phyloP scores from a whole-genome alignment of 2,888 invertebrate species.

The Spodoptera littoralis region DNA sequence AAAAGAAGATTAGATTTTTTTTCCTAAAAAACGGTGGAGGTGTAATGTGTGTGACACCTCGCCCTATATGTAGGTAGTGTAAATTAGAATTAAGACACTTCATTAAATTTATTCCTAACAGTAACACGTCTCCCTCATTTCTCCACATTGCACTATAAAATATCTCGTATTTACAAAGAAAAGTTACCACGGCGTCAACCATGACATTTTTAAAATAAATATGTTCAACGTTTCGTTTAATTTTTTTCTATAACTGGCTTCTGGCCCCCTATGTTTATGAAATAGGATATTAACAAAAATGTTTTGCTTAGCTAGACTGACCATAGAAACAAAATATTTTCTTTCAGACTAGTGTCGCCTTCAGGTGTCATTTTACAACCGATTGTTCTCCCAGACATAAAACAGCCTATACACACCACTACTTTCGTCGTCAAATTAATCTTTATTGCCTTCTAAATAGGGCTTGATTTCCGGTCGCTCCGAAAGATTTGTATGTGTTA shows the following conservation, averaged over 20 bases:
- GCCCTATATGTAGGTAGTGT: no score
- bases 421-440: conserved; percentile 18
- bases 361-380: conserved; percentile 64
- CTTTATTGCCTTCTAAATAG: conserved; percentile 27
- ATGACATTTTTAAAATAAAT: not conserved
- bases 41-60: no score
- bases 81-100: no score
- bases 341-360: conserved; percentile 61
- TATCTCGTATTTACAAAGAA: no score
- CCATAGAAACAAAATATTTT: conserved; percentile 69
- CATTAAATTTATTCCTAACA: no score
- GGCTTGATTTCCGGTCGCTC: conserved; percentile 30
- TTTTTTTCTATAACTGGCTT: conserved; percentile 22
- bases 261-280: conserved; percentile 43
- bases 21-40: no score
- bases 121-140: no score
- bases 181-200: not conserved
- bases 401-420: conserved; percentile 27
- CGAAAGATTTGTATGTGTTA: conserved; percentile 26
- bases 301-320: conserved; percentile 62
- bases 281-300: conserved; percentile 57
- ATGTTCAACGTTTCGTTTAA: conserved; percentile 7
- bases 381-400: conserved; percentile 38
- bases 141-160: no score
- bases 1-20: no score